These are phyloP conservation scores for Saccopteryx bilineata DNA, from an alignment of 2,113 vertebrate species.

Conservation along the genomic window DNA sequence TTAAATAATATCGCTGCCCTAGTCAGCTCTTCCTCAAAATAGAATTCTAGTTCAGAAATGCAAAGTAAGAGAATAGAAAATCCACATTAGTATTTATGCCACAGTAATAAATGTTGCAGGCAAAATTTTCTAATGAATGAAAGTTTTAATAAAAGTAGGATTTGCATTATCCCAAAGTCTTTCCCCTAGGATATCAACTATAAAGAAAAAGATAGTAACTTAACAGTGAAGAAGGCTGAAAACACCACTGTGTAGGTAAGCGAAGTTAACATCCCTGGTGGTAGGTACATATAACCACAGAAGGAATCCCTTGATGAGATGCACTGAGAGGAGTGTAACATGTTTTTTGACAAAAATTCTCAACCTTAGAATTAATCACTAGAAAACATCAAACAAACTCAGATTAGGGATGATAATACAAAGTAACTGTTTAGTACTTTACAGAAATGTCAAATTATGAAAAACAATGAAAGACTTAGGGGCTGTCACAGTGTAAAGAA, in stretches of 20 bases:
- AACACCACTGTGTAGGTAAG: neutral
- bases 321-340: neutral
- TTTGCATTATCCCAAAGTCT: neutral
- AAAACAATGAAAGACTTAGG: neutral
- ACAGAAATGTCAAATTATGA: neutral
- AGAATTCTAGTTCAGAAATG: neutral
- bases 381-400: neutral
- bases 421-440: neutral
- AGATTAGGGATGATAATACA: neutral
- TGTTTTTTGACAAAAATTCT: neutral
- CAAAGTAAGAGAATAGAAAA: constrained; percentile 4
- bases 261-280: neutral
- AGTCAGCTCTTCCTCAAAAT: neutral
- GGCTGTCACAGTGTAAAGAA: neutral
- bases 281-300: neutral
- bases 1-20: neutral
- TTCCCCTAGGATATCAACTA: neutral
- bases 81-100: neutral
- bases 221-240: neutral
- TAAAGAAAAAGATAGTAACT: neutral
- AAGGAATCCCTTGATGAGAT: neutral
- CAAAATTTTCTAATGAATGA: neutral
- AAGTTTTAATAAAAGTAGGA: neutral
- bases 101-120: neutral
- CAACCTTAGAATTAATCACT: neutral